phyloP scores from a whole-genome alignment of 2,113 vertebrate genomes.

The Eclectus roratus region DNA sequence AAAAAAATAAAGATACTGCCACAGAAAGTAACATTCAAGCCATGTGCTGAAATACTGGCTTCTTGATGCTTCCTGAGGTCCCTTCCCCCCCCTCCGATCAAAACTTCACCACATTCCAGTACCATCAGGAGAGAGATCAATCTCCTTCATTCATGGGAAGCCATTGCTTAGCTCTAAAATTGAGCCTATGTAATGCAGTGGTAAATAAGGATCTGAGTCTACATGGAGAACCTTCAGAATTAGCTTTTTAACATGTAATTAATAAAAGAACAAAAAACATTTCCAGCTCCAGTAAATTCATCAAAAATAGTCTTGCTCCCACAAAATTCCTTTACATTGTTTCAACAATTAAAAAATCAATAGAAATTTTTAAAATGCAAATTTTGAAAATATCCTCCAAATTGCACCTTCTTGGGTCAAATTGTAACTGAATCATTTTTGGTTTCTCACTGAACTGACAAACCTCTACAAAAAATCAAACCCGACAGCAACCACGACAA shows the following conservation, averaged over 20 bases:
- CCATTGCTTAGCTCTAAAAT: not conserved
- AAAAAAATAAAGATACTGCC: not conserved
- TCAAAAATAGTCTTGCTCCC: not conserved
- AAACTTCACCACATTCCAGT: not conserved
- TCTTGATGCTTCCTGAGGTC: not conserved
- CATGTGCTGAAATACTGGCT: rapidly evolving
- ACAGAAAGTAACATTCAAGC: not conserved
- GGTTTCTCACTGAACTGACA: not conserved
- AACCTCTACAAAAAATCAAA: not conserved
- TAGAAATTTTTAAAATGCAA: not conserved
- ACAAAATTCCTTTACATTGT: not conserved
- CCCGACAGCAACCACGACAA: not conserved
- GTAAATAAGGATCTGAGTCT: not conserved
- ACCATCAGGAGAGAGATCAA: not conserved
- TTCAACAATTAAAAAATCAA: not conserved
- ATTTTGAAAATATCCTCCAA: not conserved
- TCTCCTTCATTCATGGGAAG: not conserved
- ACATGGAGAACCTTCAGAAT: not conserved
- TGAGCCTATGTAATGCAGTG: rapidly evolving
- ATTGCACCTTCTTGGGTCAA: not conserved
- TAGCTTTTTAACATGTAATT: not conserved
- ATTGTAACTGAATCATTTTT: not conserved
- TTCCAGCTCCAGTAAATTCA: not conserved
- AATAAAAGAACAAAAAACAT: not conserved
- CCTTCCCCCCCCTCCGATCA: not conserved